Percentiles rank a stretch among this genome's conserved stretches.
phyloP scores from a whole-genome alignment of 2,888 invertebrate species.

The Dolomedes plantarius region DNA sequence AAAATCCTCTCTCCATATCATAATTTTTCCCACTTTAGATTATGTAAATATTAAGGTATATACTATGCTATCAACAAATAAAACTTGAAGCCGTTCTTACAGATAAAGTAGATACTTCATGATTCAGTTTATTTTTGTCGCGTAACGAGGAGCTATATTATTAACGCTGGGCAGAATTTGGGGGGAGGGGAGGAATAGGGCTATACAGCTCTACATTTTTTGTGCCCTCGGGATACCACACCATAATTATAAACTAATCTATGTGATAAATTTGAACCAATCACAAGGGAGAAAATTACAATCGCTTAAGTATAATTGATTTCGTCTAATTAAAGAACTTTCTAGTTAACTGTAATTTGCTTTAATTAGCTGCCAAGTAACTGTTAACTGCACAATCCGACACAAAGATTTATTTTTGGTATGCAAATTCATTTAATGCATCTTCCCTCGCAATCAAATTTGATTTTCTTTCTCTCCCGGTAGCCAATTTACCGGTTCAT shows the following conservation, averaged over 20 bases:
- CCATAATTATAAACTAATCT: background rate
- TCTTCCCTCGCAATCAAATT: background rate
- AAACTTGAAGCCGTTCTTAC: too few species aligned
- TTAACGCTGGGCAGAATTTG: too few species aligned
- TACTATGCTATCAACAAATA: too few species aligned
- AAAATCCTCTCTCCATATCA: too few species aligned
- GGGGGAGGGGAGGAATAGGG: too few species aligned
- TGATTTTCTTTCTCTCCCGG: background rate
- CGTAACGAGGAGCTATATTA: too few species aligned
- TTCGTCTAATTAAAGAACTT: background rate
- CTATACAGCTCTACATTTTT: too few species aligned
- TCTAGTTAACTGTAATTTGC: background rate
- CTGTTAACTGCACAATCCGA: background rate
- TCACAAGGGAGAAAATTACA: background rate
- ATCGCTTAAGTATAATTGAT: background rate
- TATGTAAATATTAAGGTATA: too few species aligned
- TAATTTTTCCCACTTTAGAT: too few species aligned
- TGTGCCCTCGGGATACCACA: background rate
- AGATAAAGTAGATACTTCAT: too few species aligned
- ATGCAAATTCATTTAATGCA: slow-evolving; percentile 2
- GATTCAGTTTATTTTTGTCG: too few species aligned
- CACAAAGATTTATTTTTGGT: background rate
- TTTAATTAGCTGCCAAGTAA: background rate
- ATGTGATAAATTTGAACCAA: background rate
- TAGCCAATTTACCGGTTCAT: background rate